phyloP scores from a whole-genome alignment of 1,140 invertebrate genomes.

The Spodoptera frugiperda region DNA sequence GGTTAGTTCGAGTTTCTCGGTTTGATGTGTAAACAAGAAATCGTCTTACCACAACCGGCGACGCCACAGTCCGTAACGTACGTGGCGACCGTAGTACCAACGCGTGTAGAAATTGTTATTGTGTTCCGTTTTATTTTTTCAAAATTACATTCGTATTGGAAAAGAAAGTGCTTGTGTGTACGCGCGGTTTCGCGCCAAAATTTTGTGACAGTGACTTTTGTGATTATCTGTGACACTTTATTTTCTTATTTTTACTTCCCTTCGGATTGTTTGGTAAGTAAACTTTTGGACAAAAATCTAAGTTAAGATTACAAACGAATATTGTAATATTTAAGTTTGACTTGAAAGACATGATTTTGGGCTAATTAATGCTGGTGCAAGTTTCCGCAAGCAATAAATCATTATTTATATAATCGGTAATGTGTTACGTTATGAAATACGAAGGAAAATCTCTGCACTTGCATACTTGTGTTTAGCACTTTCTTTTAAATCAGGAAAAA shows the following conservation, averaged over 20 bases:
- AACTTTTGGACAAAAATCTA: background rate
- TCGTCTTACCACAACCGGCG: constrained; percentile 66
- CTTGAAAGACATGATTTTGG: background rate
- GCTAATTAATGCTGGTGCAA: constrained; percentile 55
- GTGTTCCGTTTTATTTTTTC: constrained; percentile 51
- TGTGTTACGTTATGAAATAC: constrained; percentile 53
- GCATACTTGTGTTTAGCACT: constrained; percentile 63
- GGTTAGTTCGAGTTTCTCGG: constrained; percentile 65
- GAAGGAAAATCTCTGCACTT: constrained; percentile 46
- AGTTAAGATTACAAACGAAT: background rate
- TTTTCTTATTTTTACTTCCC: constrained; percentile 43
- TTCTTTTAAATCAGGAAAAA: constrained; percentile 66
- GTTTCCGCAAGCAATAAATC: constrained; percentile 64
- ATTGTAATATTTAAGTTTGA: no score
- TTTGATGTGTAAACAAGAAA: constrained; percentile 73
- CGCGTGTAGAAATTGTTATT: constrained; percentile 49
- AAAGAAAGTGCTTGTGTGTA: constrained; percentile 61
- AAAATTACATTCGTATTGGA: constrained; percentile 54
- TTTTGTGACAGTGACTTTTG: constrained; percentile 71
- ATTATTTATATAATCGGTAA: constrained; percentile 61
- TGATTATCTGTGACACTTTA: constrained; percentile 66
- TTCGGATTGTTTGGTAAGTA: constrained; percentile 59
- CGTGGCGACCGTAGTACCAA: constrained; percentile 66
- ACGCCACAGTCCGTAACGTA: constrained; percentile 72
- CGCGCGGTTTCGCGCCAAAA: constrained; percentile 64